These are phyloP conservation scores for Oceanodroma leucorhoa DNA, from an alignment of 2,797 vertebrate species.

Conservation along the genomic window DNA sequence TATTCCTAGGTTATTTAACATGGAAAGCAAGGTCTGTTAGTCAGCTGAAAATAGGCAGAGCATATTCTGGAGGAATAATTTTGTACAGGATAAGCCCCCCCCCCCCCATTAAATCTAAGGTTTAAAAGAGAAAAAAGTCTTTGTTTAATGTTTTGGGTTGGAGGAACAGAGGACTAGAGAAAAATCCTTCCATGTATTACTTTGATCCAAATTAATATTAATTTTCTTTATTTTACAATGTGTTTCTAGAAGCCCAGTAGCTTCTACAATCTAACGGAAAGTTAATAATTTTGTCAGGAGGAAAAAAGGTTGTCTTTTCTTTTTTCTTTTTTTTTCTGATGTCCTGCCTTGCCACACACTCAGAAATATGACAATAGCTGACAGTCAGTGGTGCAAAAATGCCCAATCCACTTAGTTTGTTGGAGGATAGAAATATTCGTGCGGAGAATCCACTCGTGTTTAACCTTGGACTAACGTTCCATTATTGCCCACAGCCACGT, in stretches of 20 bases:
- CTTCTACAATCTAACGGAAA: background rate
- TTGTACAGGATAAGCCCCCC: background rate
- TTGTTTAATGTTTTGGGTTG: background rate
- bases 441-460: background rate
- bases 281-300: background rate
- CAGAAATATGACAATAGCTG: background rate
- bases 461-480: background rate
- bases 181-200: background rate
- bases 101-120: background rate
- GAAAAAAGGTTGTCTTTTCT: background rate
- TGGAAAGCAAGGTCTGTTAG: background rate
- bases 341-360: background rate
- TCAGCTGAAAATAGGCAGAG: background rate
- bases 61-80: background rate
- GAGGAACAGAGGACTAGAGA: background rate
- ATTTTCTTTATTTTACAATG: background rate
- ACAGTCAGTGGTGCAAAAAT: background rate
- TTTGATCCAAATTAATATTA: background rate
- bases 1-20: constrained; percentile 10
- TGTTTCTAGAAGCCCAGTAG: background rate
- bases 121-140: background rate
- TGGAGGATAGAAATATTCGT: background rate
- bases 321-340: background rate
- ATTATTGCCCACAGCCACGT: background rate
- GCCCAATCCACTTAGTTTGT: background rate